Percentiles rank a stretch among this genome's conserved stretches.
phyloP scores from a whole-genome alignment of 2,797 vertebrate species.

The Siniperca obscura region DNA sequence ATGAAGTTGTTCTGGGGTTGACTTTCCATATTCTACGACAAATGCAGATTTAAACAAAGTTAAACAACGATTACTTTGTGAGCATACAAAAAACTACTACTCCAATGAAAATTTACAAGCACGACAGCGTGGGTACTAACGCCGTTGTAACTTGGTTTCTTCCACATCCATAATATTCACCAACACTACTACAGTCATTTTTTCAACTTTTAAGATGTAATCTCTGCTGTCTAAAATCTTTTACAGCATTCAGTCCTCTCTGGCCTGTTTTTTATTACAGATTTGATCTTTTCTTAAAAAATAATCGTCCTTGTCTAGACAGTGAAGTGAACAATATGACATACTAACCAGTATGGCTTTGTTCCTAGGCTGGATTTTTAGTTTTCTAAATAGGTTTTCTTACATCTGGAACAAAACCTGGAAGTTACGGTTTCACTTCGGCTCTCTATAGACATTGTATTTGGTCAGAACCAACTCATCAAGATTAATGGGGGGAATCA shows the following conservation, averaged over 20 bases:
- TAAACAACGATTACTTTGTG: background rate
- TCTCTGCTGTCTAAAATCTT: background rate
- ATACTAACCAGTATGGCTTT: no score
- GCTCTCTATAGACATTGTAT: no score
- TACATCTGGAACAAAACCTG: no score
- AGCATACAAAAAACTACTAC: background rate
- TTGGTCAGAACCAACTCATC: no score
- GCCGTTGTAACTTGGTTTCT: background rate
- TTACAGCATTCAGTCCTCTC: no score
- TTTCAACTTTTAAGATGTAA: background rate
- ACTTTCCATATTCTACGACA: no score
- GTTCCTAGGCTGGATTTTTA: no score
- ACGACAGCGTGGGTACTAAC: background rate
- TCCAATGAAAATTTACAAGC: background rate
- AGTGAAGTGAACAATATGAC: no score
- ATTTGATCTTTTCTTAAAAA: no score
- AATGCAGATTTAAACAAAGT: background rate
- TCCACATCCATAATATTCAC: background rate
- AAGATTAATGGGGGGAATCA: background rate
- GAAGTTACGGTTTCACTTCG: no score
- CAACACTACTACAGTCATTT: background rate
- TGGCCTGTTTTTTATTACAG: background rate
- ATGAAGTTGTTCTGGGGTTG: background rate
- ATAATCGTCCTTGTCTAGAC: no score
- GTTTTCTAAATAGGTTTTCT: no score